Percentiles rank a stretch among this genome's conserved stretches.
Conservation (phyloP, 1,140 invertebrate species). For the Apis florea region DNA sequence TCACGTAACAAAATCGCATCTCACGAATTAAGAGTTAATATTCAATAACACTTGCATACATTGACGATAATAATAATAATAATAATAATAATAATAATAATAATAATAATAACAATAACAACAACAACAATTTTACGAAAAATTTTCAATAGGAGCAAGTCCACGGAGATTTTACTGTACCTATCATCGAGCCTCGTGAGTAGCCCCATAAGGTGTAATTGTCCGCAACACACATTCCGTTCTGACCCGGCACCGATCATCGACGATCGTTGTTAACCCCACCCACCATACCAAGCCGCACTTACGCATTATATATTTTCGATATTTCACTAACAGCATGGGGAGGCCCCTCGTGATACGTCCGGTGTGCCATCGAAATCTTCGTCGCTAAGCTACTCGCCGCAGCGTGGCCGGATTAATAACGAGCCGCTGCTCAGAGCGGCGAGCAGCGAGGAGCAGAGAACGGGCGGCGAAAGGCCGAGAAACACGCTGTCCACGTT, state of each 20-base stretch:
- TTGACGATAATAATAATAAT: too few relatives aligned
- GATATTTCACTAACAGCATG: constrained; percentile 77
- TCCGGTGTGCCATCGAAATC: constrained; percentile 66
- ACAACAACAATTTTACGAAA: too few relatives aligned
- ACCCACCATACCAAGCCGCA: constrained; percentile 32
- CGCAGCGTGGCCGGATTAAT: constrained; percentile 62
- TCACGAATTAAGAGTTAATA: too few relatives aligned
- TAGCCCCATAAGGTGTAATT: constrained; percentile 32
- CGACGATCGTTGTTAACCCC: constrained; percentile 38
- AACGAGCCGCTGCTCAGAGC: constrained; percentile 57
- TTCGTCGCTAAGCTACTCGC: constrained; percentile 68
- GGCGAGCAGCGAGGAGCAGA: constrained; percentile 65
- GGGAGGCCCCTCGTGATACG: constrained; percentile 68
- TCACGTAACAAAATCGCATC: too few relatives aligned
- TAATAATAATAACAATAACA: too few relatives aligned
- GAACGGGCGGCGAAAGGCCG: constrained; percentile 54
- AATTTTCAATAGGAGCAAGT: not conserved
- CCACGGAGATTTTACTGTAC: constrained; percentile 30
- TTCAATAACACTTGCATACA: too few relatives aligned
- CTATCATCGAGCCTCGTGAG: not conserved
- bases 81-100: too few relatives aligned
- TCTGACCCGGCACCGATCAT: constrained; percentile 18
- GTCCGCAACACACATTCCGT: not conserved
- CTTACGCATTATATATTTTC: constrained; percentile 64
- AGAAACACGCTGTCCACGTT: constrained; percentile 56